phyloP scores from a whole-genome alignment of 2,797 vertebrate species.

The Anguilla pacifica region DNA sequence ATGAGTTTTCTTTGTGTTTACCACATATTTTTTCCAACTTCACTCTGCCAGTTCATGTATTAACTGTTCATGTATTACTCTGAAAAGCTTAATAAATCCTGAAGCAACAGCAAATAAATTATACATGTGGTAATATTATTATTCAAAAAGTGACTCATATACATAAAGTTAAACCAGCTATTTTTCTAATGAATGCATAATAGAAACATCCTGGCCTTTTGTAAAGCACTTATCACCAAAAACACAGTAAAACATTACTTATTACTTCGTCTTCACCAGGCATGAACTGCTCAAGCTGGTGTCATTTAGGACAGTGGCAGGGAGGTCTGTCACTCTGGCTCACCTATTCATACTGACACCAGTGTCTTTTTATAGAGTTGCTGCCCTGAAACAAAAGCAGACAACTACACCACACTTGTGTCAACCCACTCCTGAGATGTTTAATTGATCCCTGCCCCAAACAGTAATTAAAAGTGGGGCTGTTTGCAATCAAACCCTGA shows the following conservation, averaged over 20 bases:
- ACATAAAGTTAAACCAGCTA: not conserved
- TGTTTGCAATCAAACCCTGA: not conserved
- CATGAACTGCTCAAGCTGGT: not conserved
- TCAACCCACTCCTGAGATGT: not conserved
- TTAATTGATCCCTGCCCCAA: slow-evolving; percentile 10
- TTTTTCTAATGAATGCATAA: not conserved
- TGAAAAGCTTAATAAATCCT: not conserved
- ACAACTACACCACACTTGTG: not conserved
- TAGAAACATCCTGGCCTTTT: not conserved
- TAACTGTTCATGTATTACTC: not conserved
- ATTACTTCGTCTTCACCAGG: not conserved
- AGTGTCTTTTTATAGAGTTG: not conserved
- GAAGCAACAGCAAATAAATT: not conserved
- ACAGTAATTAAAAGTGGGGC: not conserved
- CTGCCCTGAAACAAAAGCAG: not conserved
- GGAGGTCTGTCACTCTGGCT: not conserved
- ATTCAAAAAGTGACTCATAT: not conserved
- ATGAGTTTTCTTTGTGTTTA: not conserved
- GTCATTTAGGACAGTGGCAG: not conserved
- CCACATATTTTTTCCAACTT: not conserved
- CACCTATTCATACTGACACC: slow-evolving; percentile 1
- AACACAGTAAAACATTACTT: not conserved
- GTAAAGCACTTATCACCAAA: too few relatives aligned
- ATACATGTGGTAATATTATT: not conserved
- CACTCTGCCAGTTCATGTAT: not conserved